Percentiles rank a stretch among this genome's conserved stretches.
Conservation (phyloP, 2,888 invertebrate genomes). For the Drosophila aldrichi region DNA sequence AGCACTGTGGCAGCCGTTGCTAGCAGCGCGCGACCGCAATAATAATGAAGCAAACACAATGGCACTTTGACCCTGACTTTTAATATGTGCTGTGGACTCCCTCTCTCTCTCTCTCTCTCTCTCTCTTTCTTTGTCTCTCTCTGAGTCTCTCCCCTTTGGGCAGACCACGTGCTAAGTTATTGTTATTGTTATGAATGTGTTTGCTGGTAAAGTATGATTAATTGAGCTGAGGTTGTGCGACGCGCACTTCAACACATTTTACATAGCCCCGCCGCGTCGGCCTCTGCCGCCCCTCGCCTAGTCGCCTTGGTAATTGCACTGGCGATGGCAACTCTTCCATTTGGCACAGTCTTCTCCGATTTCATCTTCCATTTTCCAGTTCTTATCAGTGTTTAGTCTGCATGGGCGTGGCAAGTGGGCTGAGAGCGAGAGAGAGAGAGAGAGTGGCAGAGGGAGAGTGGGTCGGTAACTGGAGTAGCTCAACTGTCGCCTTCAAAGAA, state of each 20-base stretch:
- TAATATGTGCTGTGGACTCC: constrained; percentile 47
- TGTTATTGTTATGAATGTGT: constrained; percentile 72
- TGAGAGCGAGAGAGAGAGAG: neutral
- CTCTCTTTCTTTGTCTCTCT: neutral
- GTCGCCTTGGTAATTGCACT: neutral
- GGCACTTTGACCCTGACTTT: constrained; percentile 78
- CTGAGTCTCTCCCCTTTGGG: neutral
- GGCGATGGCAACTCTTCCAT: constrained; percentile 18
- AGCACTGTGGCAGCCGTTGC: neutral
- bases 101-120: neutral
- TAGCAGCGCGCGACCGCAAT: constrained; percentile 24
- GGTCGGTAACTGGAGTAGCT: constrained; percentile 16
- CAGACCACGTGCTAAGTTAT: constrained; percentile 65
- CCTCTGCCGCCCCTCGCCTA: neutral
- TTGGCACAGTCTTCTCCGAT: constrained; percentile 31
- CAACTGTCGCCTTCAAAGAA: constrained; percentile 16
- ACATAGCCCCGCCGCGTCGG: neutral
- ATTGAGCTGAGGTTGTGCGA: constrained; percentile 58
- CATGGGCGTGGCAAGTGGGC: neutral
- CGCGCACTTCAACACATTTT: constrained; percentile 52
- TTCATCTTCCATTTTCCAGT: constrained; percentile 24
- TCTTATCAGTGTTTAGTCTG: constrained; percentile 34
- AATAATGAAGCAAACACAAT: constrained; percentile 63
- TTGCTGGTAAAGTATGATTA: constrained; percentile 68
- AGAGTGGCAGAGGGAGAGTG: neutral